Evolutionary conservation across 2,888 invertebrate genomes (phyloP), one percentile per base, ranked within the genome.

Genomic region (Syritta pipiens): DNA sequence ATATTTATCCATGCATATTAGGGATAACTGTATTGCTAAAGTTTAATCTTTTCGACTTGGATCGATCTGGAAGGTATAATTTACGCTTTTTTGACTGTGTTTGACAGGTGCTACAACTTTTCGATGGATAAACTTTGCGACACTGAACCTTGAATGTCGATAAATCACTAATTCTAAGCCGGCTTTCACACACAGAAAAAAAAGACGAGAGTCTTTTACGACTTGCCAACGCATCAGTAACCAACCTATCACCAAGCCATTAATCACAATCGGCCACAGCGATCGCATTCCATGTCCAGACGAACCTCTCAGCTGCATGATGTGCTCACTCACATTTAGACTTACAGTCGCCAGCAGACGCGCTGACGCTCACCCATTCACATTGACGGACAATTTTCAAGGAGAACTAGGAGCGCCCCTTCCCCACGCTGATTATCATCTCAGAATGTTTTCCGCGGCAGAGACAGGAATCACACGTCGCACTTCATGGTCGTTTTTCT

Each of bases 391-490:
- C 28, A 57, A 76, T 55, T 63, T 53, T 76, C 76, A 69, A 76
- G 76, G 69, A 69, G 63, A 63, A n/a, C 76, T 51, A 62, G 75
- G 26, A 62, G 49, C 28, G 57, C 19, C 37, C 37, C 42, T 57
- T 62, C 42, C 14, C 57, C 51, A 62, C 76, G 42, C 69, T 57
- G 69, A 69, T 69, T 28, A 63, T 75, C 48, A 68, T 60, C 26
- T 49, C 32, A 62, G 48, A 48, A 75, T 20, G 62, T 32, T 62
- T 60, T 40, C 60, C 62, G 24, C 68, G 68, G 49, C 75, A 55
- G 68, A 55, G 68, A 75, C 75, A 60, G 62, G 68, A 75, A 62
- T 75, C 65, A n/a, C n/a, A n/a, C n/a, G n/a, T n/a, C 12, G 42
- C 14, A 24, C 42, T 46, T 44, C 35, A 51, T 37, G 44, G 28